Base-by-base conservation (phyloP, 2,113 vertebrate genomes). In the Cochlearius cochlearius region DNA sequence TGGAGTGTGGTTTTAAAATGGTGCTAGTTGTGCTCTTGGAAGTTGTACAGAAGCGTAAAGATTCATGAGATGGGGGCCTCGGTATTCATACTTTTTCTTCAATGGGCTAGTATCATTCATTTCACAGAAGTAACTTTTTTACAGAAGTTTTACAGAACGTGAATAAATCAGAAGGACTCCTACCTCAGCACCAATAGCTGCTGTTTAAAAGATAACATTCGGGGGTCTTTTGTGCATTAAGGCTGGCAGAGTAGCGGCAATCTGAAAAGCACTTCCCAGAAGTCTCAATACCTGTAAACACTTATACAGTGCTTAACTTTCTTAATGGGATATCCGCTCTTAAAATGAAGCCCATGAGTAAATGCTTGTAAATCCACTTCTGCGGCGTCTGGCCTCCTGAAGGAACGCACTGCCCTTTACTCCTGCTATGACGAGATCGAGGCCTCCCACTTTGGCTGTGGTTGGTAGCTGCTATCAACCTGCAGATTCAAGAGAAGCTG, bases 161-260 rank as follows among this genome's bases (percentile, higher is more conserved):
- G 3, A 58, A 38, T 66, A 75, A 87, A 66, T 58, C 36, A 32
- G 49, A 45, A 45, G 11, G 49, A 21, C 23, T 72, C 25, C 10
- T n/a, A 34, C 52, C 27, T 87, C 60, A 62, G 32, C 50, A 34
- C 15, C 29, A 36, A 34, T 3, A 78, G 18, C 20, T 32, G n/a
- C 34, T 27, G 32, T 78, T 90, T 52, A 52, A 63, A 63, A 72
- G 53, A 4, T 21, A 63, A 38, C 12, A 36, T 63, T 38, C 10
- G 14, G 62, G 34, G 21, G 7, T 38, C 11, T 56, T 68, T 86
- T 86, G 22, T 14, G 38, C 30, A 34, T 64, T 7, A 52, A 26
- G 39, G 32, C n/a, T 2, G 3, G 20, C 8, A 20, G 13, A 77
- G n/a, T 9, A 36, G 7, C 0, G 7, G 9, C 53, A 86, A 2